Evolutionary conservation across 2,113 vertebrate species (phyloP).

Genomic region (Miniopterus natalensis): DNA sequence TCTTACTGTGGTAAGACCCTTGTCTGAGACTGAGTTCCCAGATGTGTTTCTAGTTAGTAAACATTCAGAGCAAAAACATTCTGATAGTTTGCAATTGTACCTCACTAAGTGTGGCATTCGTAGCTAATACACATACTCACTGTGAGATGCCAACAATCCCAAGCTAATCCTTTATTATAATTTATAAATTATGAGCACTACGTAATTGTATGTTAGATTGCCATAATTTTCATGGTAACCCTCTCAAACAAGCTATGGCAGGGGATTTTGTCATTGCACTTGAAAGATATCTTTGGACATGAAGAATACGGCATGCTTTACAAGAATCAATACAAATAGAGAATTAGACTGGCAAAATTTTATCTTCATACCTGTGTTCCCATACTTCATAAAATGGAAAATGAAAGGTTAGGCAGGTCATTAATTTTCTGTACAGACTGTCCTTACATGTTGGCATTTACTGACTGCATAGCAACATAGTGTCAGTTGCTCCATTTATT

Average conservation of each 20-base stretch:
- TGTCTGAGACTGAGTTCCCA: not conserved
- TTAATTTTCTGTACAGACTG: not conserved
- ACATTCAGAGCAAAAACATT: not conserved
- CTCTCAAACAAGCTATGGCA: not conserved
- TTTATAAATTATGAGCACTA: not conserved
- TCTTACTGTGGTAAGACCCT: not conserved
- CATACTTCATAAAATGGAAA: not conserved
- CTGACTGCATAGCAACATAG: not conserved
- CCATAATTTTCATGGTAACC: not conserved
- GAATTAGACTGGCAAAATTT: not conserved
- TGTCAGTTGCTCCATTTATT: not conserved
- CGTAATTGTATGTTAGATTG: not conserved
- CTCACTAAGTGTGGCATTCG: not conserved
- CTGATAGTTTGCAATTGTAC: not conserved
- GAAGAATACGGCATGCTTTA: not conserved
- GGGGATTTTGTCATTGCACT: not conserved
- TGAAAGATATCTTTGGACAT: not conserved
- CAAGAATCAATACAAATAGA: not conserved
- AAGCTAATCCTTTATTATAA: not conserved
- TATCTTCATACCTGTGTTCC: not conserved
- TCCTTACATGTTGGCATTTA: not conserved
- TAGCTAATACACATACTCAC: not conserved
- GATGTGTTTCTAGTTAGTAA: not conserved
- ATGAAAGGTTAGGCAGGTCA: not conserved
- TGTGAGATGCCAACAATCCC: not conserved